Evolutionary conservation across 2,888 invertebrate genomes (phyloP), one percentile per base, ranked within the genome.

Genomic region (Eristalis tenax): DNA sequence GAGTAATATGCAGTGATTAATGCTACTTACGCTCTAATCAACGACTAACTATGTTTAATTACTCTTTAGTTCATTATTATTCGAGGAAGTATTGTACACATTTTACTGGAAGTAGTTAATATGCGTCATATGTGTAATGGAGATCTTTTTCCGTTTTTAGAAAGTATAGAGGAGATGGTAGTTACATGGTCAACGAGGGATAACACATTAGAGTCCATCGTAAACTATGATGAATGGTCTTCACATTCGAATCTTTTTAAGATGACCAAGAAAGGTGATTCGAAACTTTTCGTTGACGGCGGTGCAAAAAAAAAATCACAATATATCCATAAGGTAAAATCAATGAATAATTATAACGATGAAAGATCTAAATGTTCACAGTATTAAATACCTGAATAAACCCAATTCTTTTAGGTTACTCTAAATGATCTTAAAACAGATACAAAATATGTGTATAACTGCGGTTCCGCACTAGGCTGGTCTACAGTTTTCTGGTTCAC

Each of bases 131-230:
- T 4, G 8, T 43, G 6, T 10, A 11, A 26, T 26, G 78, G 76
- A 22, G 57, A 88, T 56, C 80, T 76, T 64, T 90, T 95, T 75
- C 91, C 95, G 26, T 94, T 94, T 90, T 94, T 95, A 96, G 95
- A 95, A 69, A 94, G 94, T 89, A 93, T 94, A 23, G 94, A 94
- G 84, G 95, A 96, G 88, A 95, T 97, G 89, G 95, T 96, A 10
- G 95, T 97, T 5, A 97, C 97, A 83, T 98, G 98, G 97, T 96
- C 96, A 0, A 98, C 98, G 1, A 94, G 94, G 89, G 94, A 96
- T 91, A 93, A 95, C 81, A 96, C 97, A 0, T 90, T 93, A 5
- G 94, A 94, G 86, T 96, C 97, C 0, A 89, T 95, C 8, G 97
- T 97, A 0, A 95, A 96, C 91, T 97, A 96, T 91, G 97, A 97